A percentile compares a stretch with the other conserved stretches of the same genome.
Evolutionary conservation across 2,888 invertebrate species (phyloP).

Genomic region (Pollenia griseotomentosa): DNA sequence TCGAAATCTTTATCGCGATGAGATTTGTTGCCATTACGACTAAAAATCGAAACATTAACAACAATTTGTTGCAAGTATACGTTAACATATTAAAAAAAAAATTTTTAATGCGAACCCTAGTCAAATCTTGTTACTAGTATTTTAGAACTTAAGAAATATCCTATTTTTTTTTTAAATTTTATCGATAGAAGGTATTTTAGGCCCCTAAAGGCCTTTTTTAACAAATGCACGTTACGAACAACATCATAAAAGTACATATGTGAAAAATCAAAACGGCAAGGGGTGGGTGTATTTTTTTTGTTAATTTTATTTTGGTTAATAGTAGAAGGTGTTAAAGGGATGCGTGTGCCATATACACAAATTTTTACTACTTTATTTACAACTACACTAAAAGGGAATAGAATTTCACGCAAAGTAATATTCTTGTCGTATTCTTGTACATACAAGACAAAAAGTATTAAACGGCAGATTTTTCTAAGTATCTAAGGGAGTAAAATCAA

Average conservation of each 20-base stretch:
- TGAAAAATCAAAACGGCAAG: not conserved
- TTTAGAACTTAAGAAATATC: too few species aligned
- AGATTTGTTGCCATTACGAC: too few species aligned
- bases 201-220: not conserved
- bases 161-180: too few species aligned
- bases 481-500: not conserved
- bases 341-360: not conserved
- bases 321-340: conserved; percentile 47
- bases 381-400: not conserved
- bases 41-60: too few species aligned
- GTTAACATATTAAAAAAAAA: too few species aligned
- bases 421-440: not conserved
- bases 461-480: conserved; percentile 7
- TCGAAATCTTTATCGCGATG: too few species aligned
- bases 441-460: not conserved
- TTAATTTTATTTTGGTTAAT: conserved; percentile 40
- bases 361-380: conserved; percentile 46
- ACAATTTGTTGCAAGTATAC: too few species aligned
- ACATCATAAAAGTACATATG: conserved; percentile 3
- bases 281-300: conserved; percentile 39
- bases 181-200: too few species aligned
- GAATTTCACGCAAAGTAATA: conserved; percentile 8
- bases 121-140: too few species aligned
- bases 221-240: not conserved
- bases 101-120: too few species aligned